Evolutionary conservation across 1,140 invertebrate genomes (phyloP), one percentile per base, ranked within the genome.

Genomic region (Calephelis nemesis): DNA sequence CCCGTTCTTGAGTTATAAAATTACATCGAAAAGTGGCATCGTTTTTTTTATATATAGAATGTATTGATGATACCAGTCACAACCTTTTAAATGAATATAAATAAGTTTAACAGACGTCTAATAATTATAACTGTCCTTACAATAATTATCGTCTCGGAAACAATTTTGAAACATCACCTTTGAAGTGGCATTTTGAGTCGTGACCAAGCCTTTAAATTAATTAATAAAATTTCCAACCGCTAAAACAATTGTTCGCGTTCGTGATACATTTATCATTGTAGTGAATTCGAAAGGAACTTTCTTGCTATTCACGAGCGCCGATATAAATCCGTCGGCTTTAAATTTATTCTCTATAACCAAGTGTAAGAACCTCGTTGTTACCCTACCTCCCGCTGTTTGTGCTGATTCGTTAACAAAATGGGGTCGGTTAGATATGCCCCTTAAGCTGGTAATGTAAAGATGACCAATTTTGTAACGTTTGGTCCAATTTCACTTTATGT

Each of bases 191-290:
- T 74, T 74, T 74, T 72, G 54, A 74, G 72, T 77, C 78, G 76
- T 81, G 78, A 81, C 78, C 70, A 67, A 73, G 68, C 67, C 68
- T 73, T 77, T 73, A 77, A 71, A 75, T 75, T 78, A 78, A 78
- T 78, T 78, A 78, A 75, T 78, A 74, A 78, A 75, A 75, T 74
- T 74, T 74, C 76, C 72, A 70, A 75, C 74, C 72, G 75, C 69
- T 75, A 72, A 75, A 78, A 78, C 74, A 78, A 75, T 75, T 78
- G 76, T 72, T 64, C 68, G 72, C 65, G 63, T 71, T 78, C 76
- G 76, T 78, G 76, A 72, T 69, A 74, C 74, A 75, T 78, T 78
- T 78, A 78, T 78, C 76, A 78, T 78, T 78, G 76, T 70, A 68
- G 69, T 70, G 49, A 71, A 73, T 69, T 75, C 67, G 74, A 78